Conservation (phyloP, 2,797 vertebrate species). For the Pelochelys cantorii region DNA sequence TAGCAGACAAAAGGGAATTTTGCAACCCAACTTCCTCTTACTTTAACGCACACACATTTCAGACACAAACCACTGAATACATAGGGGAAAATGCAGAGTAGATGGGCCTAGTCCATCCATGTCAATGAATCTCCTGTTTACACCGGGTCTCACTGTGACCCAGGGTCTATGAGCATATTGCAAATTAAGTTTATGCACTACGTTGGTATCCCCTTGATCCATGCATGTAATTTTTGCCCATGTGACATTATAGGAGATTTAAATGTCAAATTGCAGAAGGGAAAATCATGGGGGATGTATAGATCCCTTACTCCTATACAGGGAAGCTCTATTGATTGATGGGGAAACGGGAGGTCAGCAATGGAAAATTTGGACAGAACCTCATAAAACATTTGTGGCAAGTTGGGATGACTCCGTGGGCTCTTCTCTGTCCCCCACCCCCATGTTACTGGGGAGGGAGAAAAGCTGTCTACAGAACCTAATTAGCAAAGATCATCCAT, state of each 20-base stretch:
- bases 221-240: not conserved
- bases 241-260: not conserved
- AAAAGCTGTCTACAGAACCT: not conserved
- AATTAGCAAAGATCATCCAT: not conserved
- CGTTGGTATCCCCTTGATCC: not conserved
- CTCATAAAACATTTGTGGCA: not conserved
- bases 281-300: not conserved
- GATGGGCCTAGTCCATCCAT: not conserved
- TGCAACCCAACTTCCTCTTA: not conserved
- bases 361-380: not conserved
- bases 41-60: not conserved
- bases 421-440: not conserved
- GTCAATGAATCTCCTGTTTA: not conserved
- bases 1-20: not conserved
- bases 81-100: accelerated
- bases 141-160: not conserved
- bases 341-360: not conserved
- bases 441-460: not conserved
- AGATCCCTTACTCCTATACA: not conserved
- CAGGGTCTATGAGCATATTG: not conserved
- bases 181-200: not conserved
- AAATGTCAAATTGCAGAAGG: not conserved
- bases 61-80: not conserved
- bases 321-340: not conserved
- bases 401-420: not conserved